Evolutionary conservation across 2,797 vertebrate species (phyloP).

Genomic region (Trachurus trachurus): DNA sequence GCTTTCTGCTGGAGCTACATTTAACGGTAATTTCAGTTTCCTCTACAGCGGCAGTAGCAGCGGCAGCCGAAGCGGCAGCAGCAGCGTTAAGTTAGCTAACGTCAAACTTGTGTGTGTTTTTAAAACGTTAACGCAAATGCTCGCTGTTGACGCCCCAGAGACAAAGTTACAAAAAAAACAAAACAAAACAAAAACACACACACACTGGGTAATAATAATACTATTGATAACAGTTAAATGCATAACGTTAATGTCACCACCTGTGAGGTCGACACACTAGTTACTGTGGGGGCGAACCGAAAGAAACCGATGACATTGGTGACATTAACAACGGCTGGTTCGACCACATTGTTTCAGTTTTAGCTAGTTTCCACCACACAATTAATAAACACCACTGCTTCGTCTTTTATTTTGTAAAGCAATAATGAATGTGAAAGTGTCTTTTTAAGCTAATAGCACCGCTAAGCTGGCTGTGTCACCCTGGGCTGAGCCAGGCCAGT

Average conservation of each 20-base stretch:
- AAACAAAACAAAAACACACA: no score
- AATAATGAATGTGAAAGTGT: conserved; percentile 21
- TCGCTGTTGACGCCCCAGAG: not conserved
- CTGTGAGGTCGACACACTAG: not conserved
- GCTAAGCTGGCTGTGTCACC: conserved; percentile 66
- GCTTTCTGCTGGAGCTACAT: not conserved
- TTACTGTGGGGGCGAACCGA: not conserved
- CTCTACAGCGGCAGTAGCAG: not conserved
- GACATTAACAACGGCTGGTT: not conserved
- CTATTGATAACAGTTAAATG: no score
- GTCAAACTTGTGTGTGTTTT: not conserved
- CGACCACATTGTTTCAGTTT: not conserved
- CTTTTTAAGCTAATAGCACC: conserved; percentile 21
- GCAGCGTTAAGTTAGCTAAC: not conserved
- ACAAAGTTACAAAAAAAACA: not conserved
- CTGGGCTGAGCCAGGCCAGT: conserved; percentile 36
- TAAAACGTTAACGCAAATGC: not conserved
- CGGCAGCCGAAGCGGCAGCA: no score
- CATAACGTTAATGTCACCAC: no score
- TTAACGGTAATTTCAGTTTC: no score
- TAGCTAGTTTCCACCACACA: not conserved
- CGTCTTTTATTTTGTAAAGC: not conserved
- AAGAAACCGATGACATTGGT: not conserved
- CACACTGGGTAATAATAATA: not conserved
- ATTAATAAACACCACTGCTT: not conserved